Evolutionary conservation across 2,888 invertebrate genomes (phyloP), one percentile per base, ranked within the genome.

Genomic region (Merodon equestris): DNA sequence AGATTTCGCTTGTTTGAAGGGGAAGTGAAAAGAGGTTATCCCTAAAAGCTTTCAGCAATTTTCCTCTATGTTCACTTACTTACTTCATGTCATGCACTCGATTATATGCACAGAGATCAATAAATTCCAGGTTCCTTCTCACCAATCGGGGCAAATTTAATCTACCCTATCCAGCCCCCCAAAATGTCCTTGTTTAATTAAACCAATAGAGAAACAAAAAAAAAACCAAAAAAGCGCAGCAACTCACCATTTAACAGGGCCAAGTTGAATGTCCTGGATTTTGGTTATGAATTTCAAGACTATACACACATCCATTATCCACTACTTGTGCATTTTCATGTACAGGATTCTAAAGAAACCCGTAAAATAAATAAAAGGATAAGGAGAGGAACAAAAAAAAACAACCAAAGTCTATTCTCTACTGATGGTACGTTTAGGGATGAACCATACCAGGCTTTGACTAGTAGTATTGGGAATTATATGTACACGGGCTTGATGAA

Each of bases 181-280:
- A 17, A 70, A 70, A 71, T 60, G 42, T 38, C 19, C 27, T 15
- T 9, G 27, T 17, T 9, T 13, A 7, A 27, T 27, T 4, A 53
- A 51, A 51, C 19, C 18, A 40, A 53, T n/a, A n/a, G n/a, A n/a
- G n/a, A 56, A 14, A 56, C 34, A 58, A 14, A 61, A 36, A 58
- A 36, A 50, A 13, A n/a, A n/a, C n/a, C 10, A 13, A 10, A 3
- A 36, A 10, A 18, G 27, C 27, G 7, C 2, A 27, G 7, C 1
- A 40, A 27, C 15, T 38, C 36, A 13, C 60, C 56, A 51, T 58
- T 58, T 63, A 63, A 53, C 51, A 67, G 56, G 73, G 68, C 77
- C 77, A 73, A 68, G 77, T 77, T 77, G 77, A 77, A 77, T 45
- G 77, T 79, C 74, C 77, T 79, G 63, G 63, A 58, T 47, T 53